Evolutionary conservation across 2,113 vertebrate species (phyloP), one percentile per base, ranked within the genome.

Genomic region (Phycodurus eques): DNA sequence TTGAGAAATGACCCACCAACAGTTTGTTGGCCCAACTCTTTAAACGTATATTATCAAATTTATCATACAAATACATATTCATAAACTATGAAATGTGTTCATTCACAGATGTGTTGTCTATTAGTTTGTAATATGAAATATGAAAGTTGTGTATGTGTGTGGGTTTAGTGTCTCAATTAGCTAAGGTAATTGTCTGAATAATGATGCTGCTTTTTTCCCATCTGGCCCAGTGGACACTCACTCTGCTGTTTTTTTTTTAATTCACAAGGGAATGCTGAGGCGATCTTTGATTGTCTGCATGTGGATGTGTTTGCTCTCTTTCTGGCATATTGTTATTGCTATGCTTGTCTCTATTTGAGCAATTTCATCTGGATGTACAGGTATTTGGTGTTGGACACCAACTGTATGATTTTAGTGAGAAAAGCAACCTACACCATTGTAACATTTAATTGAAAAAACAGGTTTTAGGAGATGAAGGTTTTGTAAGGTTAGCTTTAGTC

Each of bases 171-270:
- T 73, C 78, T 90, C 87, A 88, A 92, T 92, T 92, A 92, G 84
- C 78, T 71, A 80, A 85, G 84, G 84, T 92, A 92, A 92, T 93
- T 90, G 87, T 78, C 86, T 93, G 91, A 90, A 91, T 91, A 92
- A 92, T 91, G 83, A 90, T 87, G 89, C 89, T 88, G 87, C 83
- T 83, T 91, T 90, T 88, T 86, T 83, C 83, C 91, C 90, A 92
- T 93, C 92, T 93, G 92, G 91, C 85, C 85, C 83, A 39, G 67
- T 85, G 83, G 82, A 78, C 67, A 70, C 67, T 80, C 70, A 75
- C 75, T 75, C 68, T 80, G 77, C 81, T 83, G 68, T 80, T 80
- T 68, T 84, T 75, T 73, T 68, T 84, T 73, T 81, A 77, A 82
- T 73, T 77, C 80, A 79, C 82, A 72, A 47, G 70, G 54, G 73